Evolutionary conservation across 2,113 vertebrate genomes (phyloP).

Genomic region (Hemicordylus capensis): DNA sequence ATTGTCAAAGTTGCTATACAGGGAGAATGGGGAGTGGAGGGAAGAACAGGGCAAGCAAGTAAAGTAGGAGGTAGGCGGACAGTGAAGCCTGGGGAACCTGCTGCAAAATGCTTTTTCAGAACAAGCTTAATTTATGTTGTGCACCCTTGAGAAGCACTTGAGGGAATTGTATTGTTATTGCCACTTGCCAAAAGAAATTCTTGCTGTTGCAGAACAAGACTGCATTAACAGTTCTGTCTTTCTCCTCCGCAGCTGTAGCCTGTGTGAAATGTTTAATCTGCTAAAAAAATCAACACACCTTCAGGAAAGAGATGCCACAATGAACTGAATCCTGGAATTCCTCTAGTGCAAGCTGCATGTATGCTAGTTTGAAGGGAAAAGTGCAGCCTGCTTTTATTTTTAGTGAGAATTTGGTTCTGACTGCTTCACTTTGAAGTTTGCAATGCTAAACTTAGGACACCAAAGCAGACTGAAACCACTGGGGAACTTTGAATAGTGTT

Average conservation of each 20-base stretch:
- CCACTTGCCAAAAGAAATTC: neutral
- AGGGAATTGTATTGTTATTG: neutral
- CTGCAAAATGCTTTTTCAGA: neutral
- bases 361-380: constrained; percentile 44
- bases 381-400: constrained; percentile 33
- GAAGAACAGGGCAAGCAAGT: neutral
- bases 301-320: neutral
- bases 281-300: constrained; percentile 27
- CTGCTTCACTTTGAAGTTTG: constrained; percentile 45
- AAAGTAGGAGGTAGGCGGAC: neutral
- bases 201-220: neutral
- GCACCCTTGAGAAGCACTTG: neutral
- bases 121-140: neutral
- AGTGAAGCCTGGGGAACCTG: neutral
- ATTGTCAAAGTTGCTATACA: neutral
- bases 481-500: constrained; percentile 42
- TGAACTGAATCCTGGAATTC: constrained; percentile 1
- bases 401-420: constrained; percentile 28
- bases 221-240: constrained; percentile 6
- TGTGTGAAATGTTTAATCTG: constrained; percentile 19
- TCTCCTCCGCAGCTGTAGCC: constrained; percentile 37
- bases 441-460: constrained; percentile 39
- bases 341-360: constrained; percentile 43
- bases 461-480: constrained; percentile 4
- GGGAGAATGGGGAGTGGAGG: neutral